Evolutionary conservation across 2,113 vertebrate genomes (phyloP).

Genomic region (Mobula birostris): DNA sequence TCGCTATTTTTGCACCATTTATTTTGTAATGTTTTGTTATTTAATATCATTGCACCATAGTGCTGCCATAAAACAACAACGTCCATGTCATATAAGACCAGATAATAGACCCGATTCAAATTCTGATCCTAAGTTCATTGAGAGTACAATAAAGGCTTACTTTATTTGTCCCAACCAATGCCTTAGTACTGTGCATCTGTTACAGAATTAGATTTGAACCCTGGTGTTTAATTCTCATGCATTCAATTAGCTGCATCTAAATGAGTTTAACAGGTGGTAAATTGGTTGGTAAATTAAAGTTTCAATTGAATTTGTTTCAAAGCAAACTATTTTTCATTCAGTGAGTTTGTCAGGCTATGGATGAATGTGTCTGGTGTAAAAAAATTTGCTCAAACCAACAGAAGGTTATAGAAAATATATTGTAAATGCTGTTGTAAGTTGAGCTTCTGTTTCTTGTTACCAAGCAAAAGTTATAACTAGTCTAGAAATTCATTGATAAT

Average conservation of each 20-base stretch:
- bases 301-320: conserved; percentile 2
- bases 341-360: not conserved
- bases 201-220: not conserved
- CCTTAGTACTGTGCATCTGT: not conserved
- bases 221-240: conserved; percentile 26
- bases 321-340: conserved; percentile 3
- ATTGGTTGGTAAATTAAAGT: not conserved
- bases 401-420: not conserved
- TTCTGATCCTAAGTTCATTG: not conserved
- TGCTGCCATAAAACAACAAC: too few species aligned
- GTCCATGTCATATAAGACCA: too few species aligned
- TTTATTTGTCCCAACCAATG: not conserved
- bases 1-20: too few species aligned
- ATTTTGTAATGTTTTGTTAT: too few species aligned
- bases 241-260: not conserved
- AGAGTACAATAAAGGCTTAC: not conserved
- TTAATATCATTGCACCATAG: too few species aligned
- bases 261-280: conserved; percentile 33
- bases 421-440: not conserved
- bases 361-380: not conserved
- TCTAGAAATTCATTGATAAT: too few species aligned
- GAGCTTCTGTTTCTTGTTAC: not conserved
- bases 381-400: not conserved
- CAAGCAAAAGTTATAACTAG: not conserved
- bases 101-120: too few species aligned